Conservation (phyloP, 2,797 vertebrate genomes). For the Esox masquinongy region DNA sequence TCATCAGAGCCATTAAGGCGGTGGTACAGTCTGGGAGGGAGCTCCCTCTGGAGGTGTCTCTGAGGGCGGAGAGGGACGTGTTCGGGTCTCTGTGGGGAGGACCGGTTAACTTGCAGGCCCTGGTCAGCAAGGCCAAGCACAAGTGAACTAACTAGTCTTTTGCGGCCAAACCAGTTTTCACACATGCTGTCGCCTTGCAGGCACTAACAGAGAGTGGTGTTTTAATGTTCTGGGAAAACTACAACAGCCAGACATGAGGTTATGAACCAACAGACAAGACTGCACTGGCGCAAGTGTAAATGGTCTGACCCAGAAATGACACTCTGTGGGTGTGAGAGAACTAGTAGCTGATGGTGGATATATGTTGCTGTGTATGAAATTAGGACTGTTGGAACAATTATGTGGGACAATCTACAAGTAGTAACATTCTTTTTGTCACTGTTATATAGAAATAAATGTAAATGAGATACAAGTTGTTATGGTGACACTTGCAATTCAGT, state of each 20-base stretch:
- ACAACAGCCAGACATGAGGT: not conserved
- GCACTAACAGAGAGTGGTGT: not conserved
- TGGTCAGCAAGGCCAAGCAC: constrained; percentile 81
- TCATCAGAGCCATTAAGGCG: constrained; percentile 85
- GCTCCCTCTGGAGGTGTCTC: constrained; percentile 80
- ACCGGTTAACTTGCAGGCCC: constrained; percentile 84
- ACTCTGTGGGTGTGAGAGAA: not conserved
- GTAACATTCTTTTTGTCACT: too few relatives aligned
- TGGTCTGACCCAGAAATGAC: not conserved
- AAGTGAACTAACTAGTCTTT: constrained; percentile 63
- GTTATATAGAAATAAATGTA: too few relatives aligned
- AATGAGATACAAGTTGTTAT: too few relatives aligned
- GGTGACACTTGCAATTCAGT: too few relatives aligned
- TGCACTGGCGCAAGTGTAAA: not conserved
- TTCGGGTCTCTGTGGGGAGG: constrained; percentile 92
- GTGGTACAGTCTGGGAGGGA: constrained; percentile 84
- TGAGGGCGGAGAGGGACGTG: constrained; percentile 84
- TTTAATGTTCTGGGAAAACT: not conserved
- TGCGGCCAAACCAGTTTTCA: not conserved
- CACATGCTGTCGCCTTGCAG: too few relatives aligned
- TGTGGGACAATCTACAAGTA: too few relatives aligned
- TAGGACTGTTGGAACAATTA: too few relatives aligned
- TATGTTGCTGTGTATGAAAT: too few relatives aligned
- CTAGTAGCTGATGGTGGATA: too few relatives aligned
- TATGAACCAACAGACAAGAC: not conserved